phyloP scores from a whole-genome alignment of 1,140 invertebrate genomes.

The Vollenhovia emeryi region DNA sequence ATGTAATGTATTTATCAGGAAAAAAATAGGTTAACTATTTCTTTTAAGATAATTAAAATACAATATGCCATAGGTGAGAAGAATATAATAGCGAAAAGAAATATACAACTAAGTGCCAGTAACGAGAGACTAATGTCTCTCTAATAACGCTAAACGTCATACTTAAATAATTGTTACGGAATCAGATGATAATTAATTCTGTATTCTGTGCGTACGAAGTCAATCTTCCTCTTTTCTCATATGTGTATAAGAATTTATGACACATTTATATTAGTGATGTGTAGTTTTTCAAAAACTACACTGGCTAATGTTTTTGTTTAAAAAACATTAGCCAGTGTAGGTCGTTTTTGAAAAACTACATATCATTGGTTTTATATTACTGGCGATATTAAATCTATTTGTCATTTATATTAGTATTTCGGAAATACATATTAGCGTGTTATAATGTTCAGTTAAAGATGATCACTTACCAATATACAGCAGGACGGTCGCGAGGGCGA shows the following conservation, averaged over 20 bases:
- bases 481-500: slow-evolving; percentile 42
- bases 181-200: background rate
- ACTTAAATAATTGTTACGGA: background rate
- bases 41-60: background rate
- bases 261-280: background rate
- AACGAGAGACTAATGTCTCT: too few relatives aligned
- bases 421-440: background rate
- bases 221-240: background rate
- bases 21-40: background rate
- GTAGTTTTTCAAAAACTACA: too few relatives aligned
- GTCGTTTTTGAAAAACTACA: too few relatives aligned
- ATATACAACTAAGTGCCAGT: background rate
- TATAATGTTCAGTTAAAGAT: background rate
- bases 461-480: slow-evolving; percentile 66
- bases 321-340: too few relatives aligned
- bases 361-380: too few relatives aligned
- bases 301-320: too few relatives aligned
- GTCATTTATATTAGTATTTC: background rate
- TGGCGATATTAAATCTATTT: too few relatives aligned
- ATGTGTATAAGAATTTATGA: background rate
- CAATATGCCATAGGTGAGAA: background rate
- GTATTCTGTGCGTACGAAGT: background rate
- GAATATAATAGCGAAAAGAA: background rate
- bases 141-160: background rate
- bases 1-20: background rate